A percentile compares a stretch with the other conserved stretches of the same genome.
Conservation (phyloP, 2,888 invertebrate genomes). For the Phortica okadai region DNA sequence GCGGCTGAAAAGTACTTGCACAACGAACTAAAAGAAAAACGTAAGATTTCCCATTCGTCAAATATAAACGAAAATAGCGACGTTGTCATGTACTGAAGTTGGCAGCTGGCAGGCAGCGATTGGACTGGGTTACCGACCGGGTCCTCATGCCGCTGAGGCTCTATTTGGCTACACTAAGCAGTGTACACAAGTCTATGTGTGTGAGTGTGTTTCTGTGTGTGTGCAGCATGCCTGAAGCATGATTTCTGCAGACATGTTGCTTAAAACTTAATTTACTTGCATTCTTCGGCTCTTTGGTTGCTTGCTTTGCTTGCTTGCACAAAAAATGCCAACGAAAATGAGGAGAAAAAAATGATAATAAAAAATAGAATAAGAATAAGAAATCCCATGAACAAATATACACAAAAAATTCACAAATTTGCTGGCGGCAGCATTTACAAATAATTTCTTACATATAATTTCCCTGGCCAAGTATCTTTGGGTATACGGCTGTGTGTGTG, state of each 20-base stretch:
- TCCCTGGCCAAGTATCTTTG: slow-evolving; percentile 37
- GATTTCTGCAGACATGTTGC: slow-evolving; percentile 71
- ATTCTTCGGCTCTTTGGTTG: slow-evolving; percentile 33
- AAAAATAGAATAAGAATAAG: slow-evolving; percentile 5
- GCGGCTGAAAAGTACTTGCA: neutral
- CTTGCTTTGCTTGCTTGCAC: slow-evolving; percentile 49
- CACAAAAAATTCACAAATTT: slow-evolving; percentile 43
- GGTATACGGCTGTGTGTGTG: neutral
- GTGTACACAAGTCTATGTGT: neutral
- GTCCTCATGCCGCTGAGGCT: neutral
- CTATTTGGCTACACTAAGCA: neutral
- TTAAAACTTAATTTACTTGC: slow-evolving; percentile 69
- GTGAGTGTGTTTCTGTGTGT: slow-evolving; percentile 38
- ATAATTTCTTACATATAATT: slow-evolving; percentile 58
- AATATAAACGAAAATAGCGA: slow-evolving; percentile 52
- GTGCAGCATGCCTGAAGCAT: slow-evolving; percentile 53
- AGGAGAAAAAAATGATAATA: slow-evolving; percentile 19
- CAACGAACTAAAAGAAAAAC: slow-evolving; percentile 41
- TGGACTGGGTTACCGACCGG: neutral
- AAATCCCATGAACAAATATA: slow-evolving; percentile 10
- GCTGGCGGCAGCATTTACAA: slow-evolving; percentile 58
- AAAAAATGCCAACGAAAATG: slow-evolving; percentile 50
- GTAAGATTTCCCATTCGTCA: slow-evolving; percentile 62
- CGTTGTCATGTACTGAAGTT: slow-evolving; percentile 24
- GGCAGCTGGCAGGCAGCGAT: slow-evolving; percentile 55